phyloP scores from a whole-genome alignment of 2,888 invertebrate genomes.

The Chorisops tibialis region DNA sequence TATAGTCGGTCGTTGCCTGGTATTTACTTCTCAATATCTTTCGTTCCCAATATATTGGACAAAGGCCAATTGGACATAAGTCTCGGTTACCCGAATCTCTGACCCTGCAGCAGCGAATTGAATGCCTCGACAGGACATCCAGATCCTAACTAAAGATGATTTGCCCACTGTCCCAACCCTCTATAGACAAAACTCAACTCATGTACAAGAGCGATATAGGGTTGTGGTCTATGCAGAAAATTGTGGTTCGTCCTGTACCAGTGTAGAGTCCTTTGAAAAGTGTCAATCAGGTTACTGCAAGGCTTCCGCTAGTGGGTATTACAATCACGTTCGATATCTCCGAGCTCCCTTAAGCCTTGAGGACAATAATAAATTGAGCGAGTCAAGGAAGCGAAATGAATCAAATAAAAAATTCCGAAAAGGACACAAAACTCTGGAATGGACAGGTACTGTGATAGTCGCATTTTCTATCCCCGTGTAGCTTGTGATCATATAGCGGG shows the following conservation, averaged over 20 bases:
- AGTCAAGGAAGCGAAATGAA: no score
- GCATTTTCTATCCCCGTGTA: no score
- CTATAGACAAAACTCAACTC: no score
- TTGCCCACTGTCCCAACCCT: not conserved
- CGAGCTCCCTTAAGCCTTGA: no score
- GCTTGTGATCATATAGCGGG: not conserved
- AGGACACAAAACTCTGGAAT: no score
- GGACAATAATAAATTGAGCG: no score
- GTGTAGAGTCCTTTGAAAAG: constrained; percentile 12
- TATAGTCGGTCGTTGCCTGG: not conserved
- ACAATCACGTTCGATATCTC: not conserved
- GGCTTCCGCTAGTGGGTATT: constrained; percentile 1
- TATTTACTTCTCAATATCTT: constrained; percentile 9
- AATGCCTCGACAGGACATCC: constrained; percentile 4
- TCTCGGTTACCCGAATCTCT: not conserved
- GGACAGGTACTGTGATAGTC: no score
- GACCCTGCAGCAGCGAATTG: not conserved
- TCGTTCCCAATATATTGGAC: constrained; percentile 8
- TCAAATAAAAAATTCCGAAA: no score
- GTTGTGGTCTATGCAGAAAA: constrained; percentile 4
- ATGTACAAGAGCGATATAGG: not conserved
- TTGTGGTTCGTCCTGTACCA: not conserved
- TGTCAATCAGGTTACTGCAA: constrained; percentile 22
- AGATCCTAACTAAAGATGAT: constrained; percentile 15
- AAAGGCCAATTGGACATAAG: constrained; percentile 16